Evolutionary conservation across 2,888 invertebrate species (phyloP), one percentile per base, ranked within the genome.

Genomic region (Torymus aiolomorphi): DNA sequence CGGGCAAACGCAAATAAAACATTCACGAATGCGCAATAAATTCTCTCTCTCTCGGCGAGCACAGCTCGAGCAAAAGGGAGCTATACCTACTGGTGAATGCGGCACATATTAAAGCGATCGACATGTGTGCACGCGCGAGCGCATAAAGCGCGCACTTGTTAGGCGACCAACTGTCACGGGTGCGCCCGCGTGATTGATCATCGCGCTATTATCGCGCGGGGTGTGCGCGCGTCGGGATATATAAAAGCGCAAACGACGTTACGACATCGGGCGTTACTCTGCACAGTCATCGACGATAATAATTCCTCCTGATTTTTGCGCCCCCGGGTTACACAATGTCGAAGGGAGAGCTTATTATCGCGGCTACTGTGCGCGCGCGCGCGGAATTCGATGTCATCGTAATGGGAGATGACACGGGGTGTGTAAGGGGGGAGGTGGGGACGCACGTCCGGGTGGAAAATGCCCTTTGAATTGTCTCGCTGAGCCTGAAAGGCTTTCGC

Each of bases 71-170:
- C 42, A 42, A 5, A 10, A 42, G 42, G 42, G 42, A 42, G 0
- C 5, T 42, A 20, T 20, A 20, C 5, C 31, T 3, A 31, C 42
- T 10, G 42, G 42, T 42, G 42, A 8, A 42, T 8, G 42, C 42
- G 8, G 57, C 56, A 57, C 20, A 52, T 18, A 66, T 51, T 13
- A 52, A 67, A 67, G 67, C 24, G 16, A 24, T 20, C 71, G 71
- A 71, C 71, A 71, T 71, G 71, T 71, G 71, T 59, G 42, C 42
- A 10, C 42, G 42, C 16, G 42, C 12, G 14, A 42, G 31, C 14
- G 76, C 61, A 54, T 54, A 75, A 75, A 62, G 67, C 18, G 67
- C 18, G 76, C 76, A 76, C 76, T 76, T 76, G 76, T 62, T 76
- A 69, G 20, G 49, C 49, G 52, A n/a, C 76, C 76, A 76, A 69